These are phyloP conservation scores for Thymallus thymallus DNA, from an alignment of 2,113 vertebrate genomes.

Conservation along the genomic window DNA sequence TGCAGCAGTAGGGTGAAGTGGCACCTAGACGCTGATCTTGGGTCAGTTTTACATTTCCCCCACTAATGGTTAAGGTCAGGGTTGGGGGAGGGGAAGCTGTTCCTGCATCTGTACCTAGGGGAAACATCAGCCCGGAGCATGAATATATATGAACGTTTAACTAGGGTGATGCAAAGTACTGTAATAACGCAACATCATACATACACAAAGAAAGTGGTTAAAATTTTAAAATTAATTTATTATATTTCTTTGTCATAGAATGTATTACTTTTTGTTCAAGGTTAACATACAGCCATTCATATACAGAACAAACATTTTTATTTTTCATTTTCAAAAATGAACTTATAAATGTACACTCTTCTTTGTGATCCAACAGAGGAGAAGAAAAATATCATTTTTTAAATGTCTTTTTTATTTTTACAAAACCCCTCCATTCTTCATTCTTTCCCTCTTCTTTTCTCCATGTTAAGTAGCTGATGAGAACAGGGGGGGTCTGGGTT, in stretches of 20 bases:
- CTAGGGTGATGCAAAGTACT: neutral
- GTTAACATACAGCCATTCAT: slow-evolving; percentile 78
- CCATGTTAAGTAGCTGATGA: slow-evolving; percentile 30
- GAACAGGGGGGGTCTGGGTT: slow-evolving; percentile 20
- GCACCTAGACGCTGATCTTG: no score
- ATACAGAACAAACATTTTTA: slow-evolving; percentile 68
- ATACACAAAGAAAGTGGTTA: neutral
- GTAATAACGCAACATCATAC: neutral
- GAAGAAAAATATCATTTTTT: slow-evolving; percentile 57
- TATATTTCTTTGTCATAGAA: slow-evolving; percentile 77
- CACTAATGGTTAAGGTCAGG: no score
- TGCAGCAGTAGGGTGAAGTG: neutral
- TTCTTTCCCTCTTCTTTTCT: slow-evolving; percentile 1
- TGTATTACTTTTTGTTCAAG: slow-evolving; percentile 67
- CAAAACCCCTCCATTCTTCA: slow-evolving; percentile 13
- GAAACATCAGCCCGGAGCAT: no score
- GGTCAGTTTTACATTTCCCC: no score
- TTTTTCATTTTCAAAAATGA: slow-evolving; percentile 43
- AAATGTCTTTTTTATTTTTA: slow-evolving; percentile 17
- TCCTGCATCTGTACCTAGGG: no score
- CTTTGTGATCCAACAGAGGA: slow-evolving; percentile 49
- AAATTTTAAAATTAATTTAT: slow-evolving; percentile 79
- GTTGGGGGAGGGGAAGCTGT: no score
- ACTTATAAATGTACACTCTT: slow-evolving; percentile 71
- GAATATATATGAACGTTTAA: neutral